Evolutionary conservation across 2,888 invertebrate genomes (phyloP).

Genomic region (Eupeodes luniger): DNA sequence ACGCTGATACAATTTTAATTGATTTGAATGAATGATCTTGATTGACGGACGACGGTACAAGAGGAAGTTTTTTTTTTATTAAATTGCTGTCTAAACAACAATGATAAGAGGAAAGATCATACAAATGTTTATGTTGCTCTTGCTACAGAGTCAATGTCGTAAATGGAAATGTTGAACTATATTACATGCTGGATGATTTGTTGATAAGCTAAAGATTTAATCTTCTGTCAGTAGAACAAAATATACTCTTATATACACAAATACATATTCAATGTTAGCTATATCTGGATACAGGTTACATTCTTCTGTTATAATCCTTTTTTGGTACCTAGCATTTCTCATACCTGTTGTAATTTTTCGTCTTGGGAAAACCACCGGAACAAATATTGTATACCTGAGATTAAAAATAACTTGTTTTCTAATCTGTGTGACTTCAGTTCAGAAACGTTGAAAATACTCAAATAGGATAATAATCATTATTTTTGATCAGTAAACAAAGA

Average conservation of each 20-base stretch:
- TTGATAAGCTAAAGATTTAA: neutral
- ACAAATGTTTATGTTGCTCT: neutral
- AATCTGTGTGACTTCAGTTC: too few species aligned
- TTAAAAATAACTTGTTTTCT: neutral
- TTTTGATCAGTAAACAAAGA: too few species aligned
- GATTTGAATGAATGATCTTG: constrained; percentile 4
- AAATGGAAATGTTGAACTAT: neutral
- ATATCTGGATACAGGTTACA: too few species aligned
- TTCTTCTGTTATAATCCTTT: too few species aligned
- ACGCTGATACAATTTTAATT: neutral
- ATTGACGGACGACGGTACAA: neutral
- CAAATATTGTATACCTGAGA: constrained; percentile 3
- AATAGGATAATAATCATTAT: too few species aligned
- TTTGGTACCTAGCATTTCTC: too few species aligned
- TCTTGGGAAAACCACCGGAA: constrained; percentile 1
- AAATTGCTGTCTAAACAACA: neutral
- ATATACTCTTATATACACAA: too few species aligned
- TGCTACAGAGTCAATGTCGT: neutral
- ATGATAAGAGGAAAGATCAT: neutral
- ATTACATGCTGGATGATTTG: neutral
- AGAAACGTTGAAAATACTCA: too few species aligned
- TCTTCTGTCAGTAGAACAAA: neutral
- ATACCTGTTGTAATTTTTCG: too few species aligned
- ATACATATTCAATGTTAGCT: too few species aligned
- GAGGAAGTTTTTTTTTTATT: neutral